Base-by-base conservation (phyloP, 1,140 invertebrate species). In the Caenorhabditis latens region DNA sequence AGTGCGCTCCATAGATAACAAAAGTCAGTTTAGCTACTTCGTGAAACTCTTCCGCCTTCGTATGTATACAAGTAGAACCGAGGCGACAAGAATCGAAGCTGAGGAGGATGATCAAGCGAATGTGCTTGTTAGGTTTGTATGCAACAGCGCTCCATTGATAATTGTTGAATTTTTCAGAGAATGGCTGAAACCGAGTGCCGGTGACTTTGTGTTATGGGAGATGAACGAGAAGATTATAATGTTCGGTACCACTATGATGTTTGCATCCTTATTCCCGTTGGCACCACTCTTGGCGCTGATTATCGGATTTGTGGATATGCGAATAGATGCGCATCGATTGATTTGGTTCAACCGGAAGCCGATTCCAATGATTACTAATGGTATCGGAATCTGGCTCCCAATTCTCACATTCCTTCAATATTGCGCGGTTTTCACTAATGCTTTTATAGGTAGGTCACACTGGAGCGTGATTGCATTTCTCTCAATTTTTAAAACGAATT, bases 161-260 rank as follows among this genome's bases (percentile, higher is more conserved):
- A 63, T n/a, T n/a, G n/a, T n/a, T n/a, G n/a, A n/a, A n/a, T n/a
- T 84, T 65, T 65, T 2, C 21, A 84, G 87, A 46, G 87, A 88
- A 71, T 88, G 87, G 87, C 48, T 88, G 16, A 88, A 88, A 21
- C 87, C 87, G 6, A 67, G 86, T 84, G 83, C 87, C 3, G 87
- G 87, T 9, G 83, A 88, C 13, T 88, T 88, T 63, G 87, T 67
- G 14, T 50, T 88, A 2, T 84, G 83, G 83, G 87, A 88, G 48
- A 87, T 88, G 40, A 84, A 79, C 42, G 87, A 88, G 55, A 88
- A 88, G 67, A 85, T 85, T 43, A 71, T 88, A 13, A 43, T 88
- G 16, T 88, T 88, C 24, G 87, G 83, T 9, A 84, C 87, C 1
- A 88, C 87, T 3, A 87, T 87, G 87, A 88, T 88, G 87, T 88